phyloP scores from a whole-genome alignment of 1,140 invertebrate genomes.

The Brachionus koreanus region DNA sequence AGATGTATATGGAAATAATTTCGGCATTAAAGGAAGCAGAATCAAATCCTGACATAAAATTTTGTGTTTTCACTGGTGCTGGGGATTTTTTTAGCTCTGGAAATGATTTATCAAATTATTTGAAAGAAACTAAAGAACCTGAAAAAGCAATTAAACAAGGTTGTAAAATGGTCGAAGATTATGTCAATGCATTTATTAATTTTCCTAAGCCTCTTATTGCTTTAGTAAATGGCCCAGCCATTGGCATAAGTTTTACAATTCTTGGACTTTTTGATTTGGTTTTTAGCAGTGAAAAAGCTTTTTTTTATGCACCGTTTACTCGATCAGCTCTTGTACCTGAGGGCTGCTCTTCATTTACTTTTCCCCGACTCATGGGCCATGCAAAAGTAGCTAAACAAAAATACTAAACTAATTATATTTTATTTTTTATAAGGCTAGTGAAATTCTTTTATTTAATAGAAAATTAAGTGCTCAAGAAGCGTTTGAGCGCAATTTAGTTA shows the following conservation, averaged over 20 bases:
- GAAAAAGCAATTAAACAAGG: background rate
- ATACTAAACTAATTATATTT: background rate
- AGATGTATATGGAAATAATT: constrained; percentile 70
- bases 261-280: constrained; percentile 80
- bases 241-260: constrained; percentile 80
- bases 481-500: constrained; percentile 67
- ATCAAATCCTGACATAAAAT: constrained; percentile 63
- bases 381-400: constrained; percentile 47
- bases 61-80: constrained; percentile 69
- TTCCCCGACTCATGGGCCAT: constrained; percentile 61
- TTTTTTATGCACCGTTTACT: constrained; percentile 79
- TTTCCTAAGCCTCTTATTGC: constrained; percentile 83
- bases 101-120: constrained; percentile 72
- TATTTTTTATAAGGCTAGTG: constrained; percentile 64
- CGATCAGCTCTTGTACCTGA: constrained; percentile 74
- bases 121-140: constrained; percentile 46
- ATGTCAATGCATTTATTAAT: constrained; percentile 74
- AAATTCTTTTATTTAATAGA: constrained; percentile 74
- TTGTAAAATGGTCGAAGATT: constrained; percentile 55
- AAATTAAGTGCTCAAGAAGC: constrained; percentile 75
- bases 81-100: constrained; percentile 80
- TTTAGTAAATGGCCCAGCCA: constrained; percentile 85
- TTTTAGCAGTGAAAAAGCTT: constrained; percentile 71
- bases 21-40: constrained; percentile 67
- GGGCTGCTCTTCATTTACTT: constrained; percentile 75